These are phyloP conservation scores for Criorhina ranunculi DNA, from an alignment of 2,888 invertebrate species.

Conservation along the genomic window DNA sequence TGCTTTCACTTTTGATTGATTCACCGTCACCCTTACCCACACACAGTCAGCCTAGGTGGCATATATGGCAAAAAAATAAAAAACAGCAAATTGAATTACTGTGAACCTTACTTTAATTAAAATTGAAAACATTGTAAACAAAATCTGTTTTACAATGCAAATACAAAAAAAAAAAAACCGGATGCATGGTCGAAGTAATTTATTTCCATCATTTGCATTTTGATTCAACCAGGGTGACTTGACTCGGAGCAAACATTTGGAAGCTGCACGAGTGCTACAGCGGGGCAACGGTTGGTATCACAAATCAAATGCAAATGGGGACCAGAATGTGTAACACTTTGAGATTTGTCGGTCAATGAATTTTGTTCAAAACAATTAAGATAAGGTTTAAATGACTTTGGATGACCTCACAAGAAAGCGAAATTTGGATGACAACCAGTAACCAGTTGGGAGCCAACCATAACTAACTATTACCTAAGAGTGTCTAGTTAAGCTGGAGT, in stretches of 20 bases:
- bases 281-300: neutral
- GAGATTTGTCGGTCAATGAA: constrained; percentile 36
- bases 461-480: neutral
- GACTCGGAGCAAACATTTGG: neutral
- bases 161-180: constrained; percentile 5
- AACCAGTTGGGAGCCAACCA: neutral
- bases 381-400: constrained; percentile 16
- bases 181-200: constrained; percentile 34
- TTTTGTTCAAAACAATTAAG: constrained; percentile 11
- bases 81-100: neutral
- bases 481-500: neutral
- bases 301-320: constrained; percentile 22
- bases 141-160: constrained; percentile 15
- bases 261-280: neutral
- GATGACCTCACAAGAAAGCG: constrained; percentile 10
- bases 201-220: constrained; percentile 29
- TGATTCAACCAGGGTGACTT: neutral
- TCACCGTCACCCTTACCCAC: neutral
- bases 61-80: no score
- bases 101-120: constrained; percentile 1
- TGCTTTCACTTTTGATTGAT: constrained; percentile 1
- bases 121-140: neutral
- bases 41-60: neutral
- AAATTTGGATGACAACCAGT: neutral
- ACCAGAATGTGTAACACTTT: constrained; percentile 31